phyloP scores from a whole-genome alignment of 2,797 vertebrate species.

The Stomatorhinus walkeri region DNA sequence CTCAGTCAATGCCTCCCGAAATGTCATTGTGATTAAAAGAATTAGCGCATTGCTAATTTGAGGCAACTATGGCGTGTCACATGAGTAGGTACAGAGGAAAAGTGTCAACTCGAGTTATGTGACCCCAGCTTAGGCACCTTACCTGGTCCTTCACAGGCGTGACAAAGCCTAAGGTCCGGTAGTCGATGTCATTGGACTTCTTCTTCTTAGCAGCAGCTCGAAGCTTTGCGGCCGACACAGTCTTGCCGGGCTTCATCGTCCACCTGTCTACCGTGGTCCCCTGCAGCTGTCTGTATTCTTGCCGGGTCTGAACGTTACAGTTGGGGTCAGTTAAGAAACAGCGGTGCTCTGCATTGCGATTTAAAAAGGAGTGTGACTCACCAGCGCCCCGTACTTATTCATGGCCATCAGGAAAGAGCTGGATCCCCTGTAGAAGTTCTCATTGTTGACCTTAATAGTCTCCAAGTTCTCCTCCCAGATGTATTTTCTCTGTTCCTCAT shows the following conservation, averaged over 20 bases:
- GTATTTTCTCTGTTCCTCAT: conserved; percentile 49
- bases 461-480: conserved; percentile 61
- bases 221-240: conserved; percentile 43
- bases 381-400: conserved; percentile 69
- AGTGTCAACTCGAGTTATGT: background rate
- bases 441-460: conserved; percentile 58
- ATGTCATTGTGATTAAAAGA: background rate
- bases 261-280: conserved; percentile 51
- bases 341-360: background rate
- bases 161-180: conserved; percentile 60
- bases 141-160: conserved; percentile 71
- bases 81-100: background rate
- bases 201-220: conserved; percentile 42
- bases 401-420: conserved; percentile 59
- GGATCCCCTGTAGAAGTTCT: conserved; percentile 45
- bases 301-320: conserved; percentile 43
- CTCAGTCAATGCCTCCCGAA: background rate
- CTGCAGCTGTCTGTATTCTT: conserved; percentile 56
- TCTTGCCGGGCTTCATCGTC: conserved; percentile 45
- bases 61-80: background rate
- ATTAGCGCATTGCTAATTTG: background rate
- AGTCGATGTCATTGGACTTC: conserved; percentile 47
- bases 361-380: conserved; percentile 33
- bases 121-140: conserved; percentile 3
- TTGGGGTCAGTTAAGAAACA: background rate